phyloP scores from a whole-genome alignment of 1,140 invertebrate species.

The Apis laboriosa region DNA sequence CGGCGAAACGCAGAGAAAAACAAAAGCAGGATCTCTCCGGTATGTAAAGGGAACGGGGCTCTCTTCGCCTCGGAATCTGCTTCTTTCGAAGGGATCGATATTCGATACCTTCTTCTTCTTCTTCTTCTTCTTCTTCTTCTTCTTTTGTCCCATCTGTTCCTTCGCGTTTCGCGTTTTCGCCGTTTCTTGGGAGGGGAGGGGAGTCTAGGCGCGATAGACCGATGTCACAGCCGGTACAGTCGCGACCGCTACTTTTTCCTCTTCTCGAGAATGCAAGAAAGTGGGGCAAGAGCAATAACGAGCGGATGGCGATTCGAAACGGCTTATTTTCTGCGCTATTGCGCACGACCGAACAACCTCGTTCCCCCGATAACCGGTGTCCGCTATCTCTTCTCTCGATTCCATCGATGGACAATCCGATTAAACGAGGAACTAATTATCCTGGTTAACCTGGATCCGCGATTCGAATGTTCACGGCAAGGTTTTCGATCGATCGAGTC shows the following conservation, averaged over 20 bases:
- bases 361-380: no score
- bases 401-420: background rate
- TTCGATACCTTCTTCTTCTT: background rate
- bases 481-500: background rate
- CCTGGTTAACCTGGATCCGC: background rate
- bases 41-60: no score
- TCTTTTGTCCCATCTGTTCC: background rate
- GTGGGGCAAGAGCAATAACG: slow-evolving; percentile 23
- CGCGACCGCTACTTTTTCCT: background rate
- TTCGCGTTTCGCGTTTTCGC: background rate
- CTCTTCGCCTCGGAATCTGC: no score
- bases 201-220: no score
- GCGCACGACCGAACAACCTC: slow-evolving; percentile 1
- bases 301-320: slow-evolving; percentile 25
- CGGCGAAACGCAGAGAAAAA: no score
- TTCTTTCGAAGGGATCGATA: no score
- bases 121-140: background rate
- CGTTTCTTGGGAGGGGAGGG: no score
- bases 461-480: background rate
- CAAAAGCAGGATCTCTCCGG: no score
- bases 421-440: slow-evolving; percentile 43
- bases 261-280: no score
- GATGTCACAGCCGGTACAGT: background rate
- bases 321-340: slow-evolving; percentile 53
- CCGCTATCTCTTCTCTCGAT: background rate